These are phyloP conservation scores for Malaclemys terrapin DNA, from an alignment of 2,113 vertebrate genomes.

Conservation along the genomic window DNA sequence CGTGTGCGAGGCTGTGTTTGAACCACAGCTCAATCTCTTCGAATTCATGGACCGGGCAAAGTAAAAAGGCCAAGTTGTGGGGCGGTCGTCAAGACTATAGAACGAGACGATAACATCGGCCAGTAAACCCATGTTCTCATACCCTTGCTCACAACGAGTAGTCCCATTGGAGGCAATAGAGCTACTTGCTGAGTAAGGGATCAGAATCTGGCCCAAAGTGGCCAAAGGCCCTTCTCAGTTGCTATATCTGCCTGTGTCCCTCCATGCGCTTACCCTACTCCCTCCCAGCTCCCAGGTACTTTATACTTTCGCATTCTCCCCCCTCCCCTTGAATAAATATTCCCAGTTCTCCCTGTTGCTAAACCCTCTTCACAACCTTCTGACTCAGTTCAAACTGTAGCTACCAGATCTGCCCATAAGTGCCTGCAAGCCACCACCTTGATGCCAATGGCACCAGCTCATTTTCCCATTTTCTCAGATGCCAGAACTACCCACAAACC, in stretches of 20 bases:
- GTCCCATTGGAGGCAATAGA: neutral
- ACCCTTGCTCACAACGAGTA: accelerated
- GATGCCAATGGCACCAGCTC: conserved; percentile 63
- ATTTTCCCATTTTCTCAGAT: conserved; percentile 56
- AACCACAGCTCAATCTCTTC: neutral
- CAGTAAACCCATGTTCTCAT: neutral
- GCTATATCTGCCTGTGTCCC: neutral
- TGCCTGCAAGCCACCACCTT: conserved; percentile 2
- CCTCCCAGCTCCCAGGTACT: neutral
- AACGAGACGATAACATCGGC: neutral
- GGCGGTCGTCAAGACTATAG: neutral
- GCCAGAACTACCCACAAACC: conserved; percentile 56
- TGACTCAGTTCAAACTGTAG: conserved; percentile 1
- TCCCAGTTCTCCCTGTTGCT: neutral
- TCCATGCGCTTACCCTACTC: neutral
- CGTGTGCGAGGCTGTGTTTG: neutral
- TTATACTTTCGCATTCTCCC: neutral
- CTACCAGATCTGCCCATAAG: neutral
- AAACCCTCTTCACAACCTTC: conserved; percentile 25
- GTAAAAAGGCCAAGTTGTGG: neutral
- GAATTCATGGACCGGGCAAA: neutral
- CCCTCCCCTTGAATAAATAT: neutral
- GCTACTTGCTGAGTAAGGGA: neutral
- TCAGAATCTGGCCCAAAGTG: neutral
- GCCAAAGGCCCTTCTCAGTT: neutral